Conservation (phyloP, 1,140 invertebrate genomes). For the Scaptomyza montana region DNA sequence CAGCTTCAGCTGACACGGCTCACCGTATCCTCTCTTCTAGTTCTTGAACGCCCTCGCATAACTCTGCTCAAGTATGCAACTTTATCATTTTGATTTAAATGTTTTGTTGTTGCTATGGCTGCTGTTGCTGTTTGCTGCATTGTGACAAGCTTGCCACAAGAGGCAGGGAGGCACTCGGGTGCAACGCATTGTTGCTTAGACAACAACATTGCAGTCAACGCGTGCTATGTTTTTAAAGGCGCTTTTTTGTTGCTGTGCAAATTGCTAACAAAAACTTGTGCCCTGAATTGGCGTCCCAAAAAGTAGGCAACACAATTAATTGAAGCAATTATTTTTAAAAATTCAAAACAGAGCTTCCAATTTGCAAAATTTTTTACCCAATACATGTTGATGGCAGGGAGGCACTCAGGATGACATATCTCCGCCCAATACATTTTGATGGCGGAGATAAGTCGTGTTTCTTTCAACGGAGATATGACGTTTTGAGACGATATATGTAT, state of each 20-base stretch:
- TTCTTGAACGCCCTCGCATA: constrained; percentile 58
- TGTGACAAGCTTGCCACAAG: constrained; percentile 58
- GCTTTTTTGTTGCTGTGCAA: constrained; percentile 41
- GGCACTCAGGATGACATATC: too few species aligned
- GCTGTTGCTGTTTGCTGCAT: constrained; percentile 58
- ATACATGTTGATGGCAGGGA: too few species aligned
- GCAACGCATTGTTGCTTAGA: constrained; percentile 62
- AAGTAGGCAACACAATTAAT: constrained; percentile 23
- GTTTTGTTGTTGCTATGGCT: constrained; percentile 59
- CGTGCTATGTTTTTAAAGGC: constrained; percentile 57
- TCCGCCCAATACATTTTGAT: too few species aligned
- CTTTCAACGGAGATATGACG: too few species aligned
- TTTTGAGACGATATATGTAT: too few species aligned
- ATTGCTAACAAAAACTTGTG: constrained; percentile 15
- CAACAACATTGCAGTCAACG: constrained; percentile 55
- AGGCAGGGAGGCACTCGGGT: constrained; percentile 8
- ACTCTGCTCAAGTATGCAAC: constrained; percentile 83
- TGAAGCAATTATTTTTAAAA: neutral
- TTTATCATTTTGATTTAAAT: constrained; percentile 84
- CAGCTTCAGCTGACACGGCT: neutral
- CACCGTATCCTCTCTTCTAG: neutral
- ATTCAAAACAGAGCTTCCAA: neutral
- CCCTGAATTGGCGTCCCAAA: neutral
- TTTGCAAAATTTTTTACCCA: neutral
- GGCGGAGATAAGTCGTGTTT: too few species aligned